These are phyloP conservation scores for Casuarius casuarius DNA, from an alignment of 2,113 vertebrate species.

Conservation along the genomic window DNA sequence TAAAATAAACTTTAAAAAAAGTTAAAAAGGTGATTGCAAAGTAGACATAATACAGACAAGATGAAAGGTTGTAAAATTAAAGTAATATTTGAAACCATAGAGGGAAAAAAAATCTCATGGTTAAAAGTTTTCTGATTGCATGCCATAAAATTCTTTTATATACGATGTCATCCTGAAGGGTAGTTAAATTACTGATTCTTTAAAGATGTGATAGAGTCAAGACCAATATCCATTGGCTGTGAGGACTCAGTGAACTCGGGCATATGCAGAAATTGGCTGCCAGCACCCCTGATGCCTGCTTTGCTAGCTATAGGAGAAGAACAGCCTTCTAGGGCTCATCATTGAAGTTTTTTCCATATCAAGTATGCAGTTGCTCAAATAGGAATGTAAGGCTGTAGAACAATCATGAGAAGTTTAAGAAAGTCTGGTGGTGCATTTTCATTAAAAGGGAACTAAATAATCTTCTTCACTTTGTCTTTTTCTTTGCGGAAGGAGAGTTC, in stretches of 20 bases:
- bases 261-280: not conserved
- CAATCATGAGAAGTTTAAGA: not conserved
- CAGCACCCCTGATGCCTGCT: not conserved
- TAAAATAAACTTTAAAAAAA: not conserved
- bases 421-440: not conserved
- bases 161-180: not conserved
- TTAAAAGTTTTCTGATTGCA: not conserved
- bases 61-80: not conserved
- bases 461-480: not conserved
- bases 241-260: not conserved
- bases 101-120: not conserved
- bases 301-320: not conserved
- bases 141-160: not conserved
- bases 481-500: not conserved
- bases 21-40: not conserved
- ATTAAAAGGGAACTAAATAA: not conserved
- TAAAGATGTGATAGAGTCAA: not conserved
- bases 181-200: not conserved
- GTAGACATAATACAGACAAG: not conserved
- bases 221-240: not conserved
- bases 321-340: not conserved
- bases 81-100: not conserved
- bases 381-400: not conserved
- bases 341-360: not conserved
- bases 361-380: not conserved